Evolutionary conservation across 2,113 vertebrate species (phyloP).

Genomic region (Chaetorhynchus papuensis): DNA sequence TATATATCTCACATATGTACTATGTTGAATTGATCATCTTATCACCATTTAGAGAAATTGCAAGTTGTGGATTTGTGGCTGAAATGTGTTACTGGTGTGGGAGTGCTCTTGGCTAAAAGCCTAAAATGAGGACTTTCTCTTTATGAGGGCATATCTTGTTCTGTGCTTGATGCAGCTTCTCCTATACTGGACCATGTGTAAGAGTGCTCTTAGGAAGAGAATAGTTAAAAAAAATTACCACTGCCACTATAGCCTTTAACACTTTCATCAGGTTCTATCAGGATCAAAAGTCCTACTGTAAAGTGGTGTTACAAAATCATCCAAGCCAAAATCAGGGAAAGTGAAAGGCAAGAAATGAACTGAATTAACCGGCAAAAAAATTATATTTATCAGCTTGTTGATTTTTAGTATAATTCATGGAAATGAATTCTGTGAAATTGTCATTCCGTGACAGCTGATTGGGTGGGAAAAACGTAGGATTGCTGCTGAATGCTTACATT

Average conservation of each 20-base stretch:
- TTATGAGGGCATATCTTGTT: not conserved
- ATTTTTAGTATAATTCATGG: slow-evolving; percentile 18
- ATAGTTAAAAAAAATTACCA: not conserved
- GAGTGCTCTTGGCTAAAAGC: not conserved
- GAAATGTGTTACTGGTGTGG: not conserved
- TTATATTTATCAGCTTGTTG: not conserved
- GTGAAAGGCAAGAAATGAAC: not conserved
- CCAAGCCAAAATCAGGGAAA: not conserved
- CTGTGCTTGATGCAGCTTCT: not conserved
- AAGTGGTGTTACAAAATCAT: not conserved
- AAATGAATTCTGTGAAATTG: not conserved
- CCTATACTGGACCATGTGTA: not conserved
- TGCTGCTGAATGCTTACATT: not conserved
- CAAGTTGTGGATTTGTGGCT: not conserved
- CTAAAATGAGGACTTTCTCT: not conserved
- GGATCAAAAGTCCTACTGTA: not conserved
- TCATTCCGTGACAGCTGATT: not conserved
- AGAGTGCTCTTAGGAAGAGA: not conserved
- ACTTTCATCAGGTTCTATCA: not conserved
- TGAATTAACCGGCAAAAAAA: not conserved
- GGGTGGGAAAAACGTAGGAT: not conserved
- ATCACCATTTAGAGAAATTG: not conserved
- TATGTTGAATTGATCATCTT: not conserved
- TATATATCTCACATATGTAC: not conserved
- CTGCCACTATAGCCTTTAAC: not conserved